Evolutionary conservation across 2,113 vertebrate genomes (phyloP), one percentile per base, ranked within the genome.

Genomic region (Platysternon megacephalum): DNA sequence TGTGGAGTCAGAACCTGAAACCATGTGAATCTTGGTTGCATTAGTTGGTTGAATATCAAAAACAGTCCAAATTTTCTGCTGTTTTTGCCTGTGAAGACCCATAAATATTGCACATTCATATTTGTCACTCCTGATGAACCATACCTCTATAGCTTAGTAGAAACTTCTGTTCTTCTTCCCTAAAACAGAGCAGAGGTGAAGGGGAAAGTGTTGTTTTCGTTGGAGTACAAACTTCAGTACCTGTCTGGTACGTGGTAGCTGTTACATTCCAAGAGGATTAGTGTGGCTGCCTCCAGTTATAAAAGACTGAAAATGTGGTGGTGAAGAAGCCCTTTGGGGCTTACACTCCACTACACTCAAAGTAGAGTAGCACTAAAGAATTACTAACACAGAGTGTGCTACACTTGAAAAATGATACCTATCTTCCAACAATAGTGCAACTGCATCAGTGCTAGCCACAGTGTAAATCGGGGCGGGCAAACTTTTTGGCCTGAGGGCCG

Each of bases 1-100:
- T 76, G 42, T 29, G 16, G 35, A 86, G 28, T 32, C 21, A 53
- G 35, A 53, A n/a, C 19, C 22, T 88, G 44, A 81, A 93, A 16
- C 14, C 0, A 0, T 2, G 19, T 44, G 79, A 68, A 29, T 65
- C 65, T 11, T 49, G 9, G 44, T 74, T 46, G 83, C 2, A 0
- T 5, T 88, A 24, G 29, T 87, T 0, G 2, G 83, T 35, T 26
- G 42, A 56, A 52, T 58, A 42, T 55, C 74, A 79, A 83, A 8
- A 72, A n/a, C 65, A 39, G 65, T 22, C 32, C 65, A 39, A 0
- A 0, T 24, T 49, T 86, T 17, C 56, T 58, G 16, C 17, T 10
- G 2, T 74, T 96, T 53, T 89, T 46, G 42, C 24, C 11, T 72
- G n/a, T 21, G n/a, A 39, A 39, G 65, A 72, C 65, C n/a, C 19